Evolutionary conservation across 2,113 vertebrate genomes (phyloP), one percentile per base, ranked within the genome.

Genomic region (Malurus alboscapulatus): DNA sequence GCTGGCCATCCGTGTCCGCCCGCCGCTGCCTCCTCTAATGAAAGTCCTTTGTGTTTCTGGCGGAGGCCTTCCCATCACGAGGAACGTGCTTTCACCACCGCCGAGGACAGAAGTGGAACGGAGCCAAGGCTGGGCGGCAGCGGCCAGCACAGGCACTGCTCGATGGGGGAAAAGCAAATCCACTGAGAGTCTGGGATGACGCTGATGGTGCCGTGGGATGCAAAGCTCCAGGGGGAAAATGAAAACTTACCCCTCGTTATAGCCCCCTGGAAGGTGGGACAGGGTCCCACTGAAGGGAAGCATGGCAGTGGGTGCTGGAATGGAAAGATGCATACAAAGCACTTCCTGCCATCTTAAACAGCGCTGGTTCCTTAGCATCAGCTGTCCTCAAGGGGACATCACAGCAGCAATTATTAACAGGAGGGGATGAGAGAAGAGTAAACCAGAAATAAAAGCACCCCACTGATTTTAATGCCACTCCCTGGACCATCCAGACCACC

Each of bases 191-290:
- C 24, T 1, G 0, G 21, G 24, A 74, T 0, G 2, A 57, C 22
- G 42, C 45, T 1, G 7, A 21, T 0, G 2, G 59, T 2, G 0
- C 47, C 7, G 0, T 0, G 6, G 4, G 2, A 38, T 10, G 51
- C 38, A 2, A 0, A 58, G 29, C 22, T 58, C 55, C 0, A 0
- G 40, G 32, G 20, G 50, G 24, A 34, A 22, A n/a, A 91, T 68
- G 44, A 61, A 73, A 92, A 48, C 8, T 63, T 36, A 17, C 14
- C 18, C 54, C 50, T 68, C 1, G 0, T 51, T 58, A 63, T 0
- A 75, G 40, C 25, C 34, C 22, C 2, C 2, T 8, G 0, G 2
- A 74, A 57, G 47, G 69, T 30, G 25, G 55, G 57, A 66, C 0
- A 0, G 27, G 40, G 48, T 63, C 21, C 51, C 57, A 53, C 3